A percentile compares a stretch with the other conserved stretches of the same genome.
phyloP scores from a whole-genome alignment of 2,888 invertebrate genomes.

The Xylota segnis region DNA sequence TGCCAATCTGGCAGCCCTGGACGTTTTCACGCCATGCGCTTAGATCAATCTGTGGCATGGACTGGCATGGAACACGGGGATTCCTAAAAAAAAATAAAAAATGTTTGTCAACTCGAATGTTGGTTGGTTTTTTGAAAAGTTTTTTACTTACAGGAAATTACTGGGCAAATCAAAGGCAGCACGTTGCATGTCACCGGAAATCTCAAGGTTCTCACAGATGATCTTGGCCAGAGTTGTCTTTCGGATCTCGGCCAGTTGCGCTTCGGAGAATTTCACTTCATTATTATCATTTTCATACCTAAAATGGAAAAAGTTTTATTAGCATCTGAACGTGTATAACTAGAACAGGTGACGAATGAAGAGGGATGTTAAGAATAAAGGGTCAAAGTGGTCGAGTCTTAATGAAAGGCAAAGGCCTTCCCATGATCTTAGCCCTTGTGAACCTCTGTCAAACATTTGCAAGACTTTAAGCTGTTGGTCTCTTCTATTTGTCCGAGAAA shows the following conservation, averaged over 20 bases:
- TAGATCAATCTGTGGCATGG: conserved; percentile 92
- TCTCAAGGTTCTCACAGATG: conserved; percentile 95
- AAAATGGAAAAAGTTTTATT: conserved; percentile 48
- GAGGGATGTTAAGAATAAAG: too few species aligned
- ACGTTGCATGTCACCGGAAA: conserved; percentile 93
- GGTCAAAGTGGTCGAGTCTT: too few species aligned
- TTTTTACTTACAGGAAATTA: conserved; percentile 90
- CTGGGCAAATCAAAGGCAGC: conserved; percentile 96
- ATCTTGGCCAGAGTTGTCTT: conserved; percentile 94
- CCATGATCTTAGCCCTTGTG: too few species aligned
- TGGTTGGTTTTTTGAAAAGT: background rate
- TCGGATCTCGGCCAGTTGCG: conserved; percentile 94
- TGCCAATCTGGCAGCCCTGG: conserved; percentile 93
- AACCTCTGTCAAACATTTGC: too few species aligned
- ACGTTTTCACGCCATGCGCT: conserved; percentile 93
- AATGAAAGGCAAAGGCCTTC: too few species aligned
- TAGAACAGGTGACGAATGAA: too few species aligned
- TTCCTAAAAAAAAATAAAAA: conserved; percentile 86
- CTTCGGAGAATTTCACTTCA: conserved; percentile 91
- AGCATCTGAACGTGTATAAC: too few species aligned
- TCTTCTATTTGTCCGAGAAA: too few species aligned
- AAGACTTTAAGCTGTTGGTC: too few species aligned
- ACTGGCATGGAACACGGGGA: conserved; percentile 93
- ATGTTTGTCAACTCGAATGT: background rate
- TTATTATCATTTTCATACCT: conserved; percentile 95